Conservation (phyloP, 2,113 vertebrate species). For the Proteles cristata region DNA sequence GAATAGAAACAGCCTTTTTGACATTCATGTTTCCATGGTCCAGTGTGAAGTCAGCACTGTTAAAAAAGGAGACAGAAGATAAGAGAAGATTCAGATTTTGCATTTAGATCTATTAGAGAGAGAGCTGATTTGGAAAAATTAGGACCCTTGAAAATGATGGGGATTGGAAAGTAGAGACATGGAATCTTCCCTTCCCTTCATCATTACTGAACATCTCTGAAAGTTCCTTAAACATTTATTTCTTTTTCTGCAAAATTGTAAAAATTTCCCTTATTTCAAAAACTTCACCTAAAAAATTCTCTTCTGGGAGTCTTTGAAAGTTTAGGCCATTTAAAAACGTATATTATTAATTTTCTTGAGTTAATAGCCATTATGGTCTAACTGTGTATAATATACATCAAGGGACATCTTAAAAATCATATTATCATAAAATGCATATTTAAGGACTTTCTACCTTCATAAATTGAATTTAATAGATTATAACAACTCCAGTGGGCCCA, state of each 20-base stretch:
- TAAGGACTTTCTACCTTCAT: constrained; percentile 64
- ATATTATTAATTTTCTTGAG: constrained; percentile 68
- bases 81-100: not conserved
- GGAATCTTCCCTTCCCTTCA: not conserved
- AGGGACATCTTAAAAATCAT: constrained; percentile 64
- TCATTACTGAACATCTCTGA: not conserved
- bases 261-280: constrained; percentile 56
- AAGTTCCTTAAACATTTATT: not conserved
- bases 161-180: not conserved
- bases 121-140: not conserved
- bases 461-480: constrained; percentile 75
- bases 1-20: not conserved
- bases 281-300: constrained; percentile 26
- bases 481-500: constrained; percentile 47
- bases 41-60: not conserved
- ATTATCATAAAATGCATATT: constrained; percentile 65
- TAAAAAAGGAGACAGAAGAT: not conserved
- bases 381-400: constrained; percentile 43
- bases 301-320: constrained; percentile 22
- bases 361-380: constrained; percentile 65
- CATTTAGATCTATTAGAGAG: not conserved
- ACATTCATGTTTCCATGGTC: not conserved
- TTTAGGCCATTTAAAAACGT: constrained; percentile 69
- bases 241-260: not conserved
- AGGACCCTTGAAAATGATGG: not conserved